Percentiles rank a stretch among this genome's conserved stretches.
Evolutionary conservation across 2,113 vertebrate species (phyloP).

Genomic region (Rhynchopsitta pachyrhyncha): DNA sequence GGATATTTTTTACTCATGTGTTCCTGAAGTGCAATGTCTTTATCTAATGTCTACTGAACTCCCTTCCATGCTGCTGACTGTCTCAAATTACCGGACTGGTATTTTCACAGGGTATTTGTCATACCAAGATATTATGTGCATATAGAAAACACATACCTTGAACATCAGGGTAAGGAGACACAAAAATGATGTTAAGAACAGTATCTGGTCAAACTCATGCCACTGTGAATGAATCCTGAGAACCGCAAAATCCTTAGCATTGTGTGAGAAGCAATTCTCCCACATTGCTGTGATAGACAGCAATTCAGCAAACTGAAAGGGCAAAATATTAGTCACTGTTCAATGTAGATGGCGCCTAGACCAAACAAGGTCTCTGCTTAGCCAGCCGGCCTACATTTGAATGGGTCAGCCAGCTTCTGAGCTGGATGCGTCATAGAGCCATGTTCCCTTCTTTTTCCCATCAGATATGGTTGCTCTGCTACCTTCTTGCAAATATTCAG

Average conservation of each 20-base stretch:
- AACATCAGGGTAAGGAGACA: background rate
- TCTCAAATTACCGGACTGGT: background rate
- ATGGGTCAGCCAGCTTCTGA: background rate
- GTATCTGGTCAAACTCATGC: background rate
- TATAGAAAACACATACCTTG: background rate
- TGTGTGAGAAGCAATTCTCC: background rate
- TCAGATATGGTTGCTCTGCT: background rate
- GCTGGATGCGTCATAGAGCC: background rate
- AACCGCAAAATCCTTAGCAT: background rate
- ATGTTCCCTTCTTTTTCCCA: background rate
- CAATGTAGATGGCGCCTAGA: background rate
- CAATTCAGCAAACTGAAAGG: background rate
- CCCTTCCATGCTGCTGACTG: background rate
- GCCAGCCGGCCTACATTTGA: background rate
- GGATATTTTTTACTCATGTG: background rate
- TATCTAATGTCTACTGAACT: background rate
- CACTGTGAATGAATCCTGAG: background rate
- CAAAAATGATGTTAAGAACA: background rate
- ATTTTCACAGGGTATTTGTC: background rate
- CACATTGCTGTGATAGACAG: background rate
- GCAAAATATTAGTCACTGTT: background rate
- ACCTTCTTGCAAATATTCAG: background rate
- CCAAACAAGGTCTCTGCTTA: background rate
- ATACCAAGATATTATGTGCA: background rate
- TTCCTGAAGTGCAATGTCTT: background rate